These are phyloP conservation scores for Stenurella melanura DNA, from an alignment of 2,888 invertebrate species.

Conservation along the genomic window DNA sequence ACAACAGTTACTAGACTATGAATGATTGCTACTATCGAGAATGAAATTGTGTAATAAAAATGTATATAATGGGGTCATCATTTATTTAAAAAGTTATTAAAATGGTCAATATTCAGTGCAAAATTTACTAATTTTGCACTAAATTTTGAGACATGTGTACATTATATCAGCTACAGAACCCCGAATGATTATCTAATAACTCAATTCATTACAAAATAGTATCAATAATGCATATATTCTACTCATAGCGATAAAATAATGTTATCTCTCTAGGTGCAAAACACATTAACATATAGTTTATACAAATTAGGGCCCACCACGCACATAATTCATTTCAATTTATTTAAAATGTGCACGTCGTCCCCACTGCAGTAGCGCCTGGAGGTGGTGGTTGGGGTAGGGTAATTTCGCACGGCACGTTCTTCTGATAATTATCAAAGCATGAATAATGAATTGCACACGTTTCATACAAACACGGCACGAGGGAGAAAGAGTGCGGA, in stretches of 20 bases:
- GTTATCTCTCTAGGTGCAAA: not conserved
- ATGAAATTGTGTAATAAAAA: too few relatives aligned
- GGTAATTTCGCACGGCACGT: slow-evolving; percentile 56
- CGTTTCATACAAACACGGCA: slow-evolving; percentile 59
- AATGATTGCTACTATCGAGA: too few relatives aligned
- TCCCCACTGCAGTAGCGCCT: slow-evolving; percentile 32
- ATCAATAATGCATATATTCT: not conserved
- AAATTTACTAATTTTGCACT: too few relatives aligned
- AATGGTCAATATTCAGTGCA: too few relatives aligned
- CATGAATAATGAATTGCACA: slow-evolving; percentile 65
- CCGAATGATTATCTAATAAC: not conserved
- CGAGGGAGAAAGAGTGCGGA: slow-evolving; percentile 40
- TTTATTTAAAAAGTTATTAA: too few relatives aligned
- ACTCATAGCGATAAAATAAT: not conserved
- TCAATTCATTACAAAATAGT: not conserved
- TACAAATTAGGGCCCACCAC: slow-evolving; percentile 24
- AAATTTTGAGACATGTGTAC: too few relatives aligned
- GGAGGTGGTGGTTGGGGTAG: slow-evolving; percentile 27
- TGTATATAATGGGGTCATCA: too few relatives aligned
- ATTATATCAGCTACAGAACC: not conserved
- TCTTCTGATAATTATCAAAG: slow-evolving; percentile 65
- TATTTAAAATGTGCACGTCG: slow-evolving; percentile 31
- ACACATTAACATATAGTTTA: slow-evolving; percentile 13
- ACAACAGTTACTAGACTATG: too few relatives aligned
- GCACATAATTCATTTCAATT: slow-evolving; percentile 22